Percentiles rank a stretch among this genome's conserved stretches.
phyloP scores from a whole-genome alignment of 1,140 invertebrate species.

The Spodoptera frugiperda region DNA sequence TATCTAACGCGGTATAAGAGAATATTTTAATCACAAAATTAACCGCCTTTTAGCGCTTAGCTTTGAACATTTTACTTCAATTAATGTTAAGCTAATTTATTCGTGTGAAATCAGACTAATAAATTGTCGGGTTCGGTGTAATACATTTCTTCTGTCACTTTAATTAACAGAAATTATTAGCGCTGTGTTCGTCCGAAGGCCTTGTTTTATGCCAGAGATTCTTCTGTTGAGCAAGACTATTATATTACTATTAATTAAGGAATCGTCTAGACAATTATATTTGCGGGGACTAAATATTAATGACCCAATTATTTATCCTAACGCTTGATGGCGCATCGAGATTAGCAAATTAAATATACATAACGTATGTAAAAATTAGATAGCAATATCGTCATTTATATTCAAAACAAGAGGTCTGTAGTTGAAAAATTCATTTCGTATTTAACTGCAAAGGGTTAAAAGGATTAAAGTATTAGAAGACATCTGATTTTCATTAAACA shows the following conservation, averaged over 20 bases:
- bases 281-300: no score
- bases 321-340: no score
- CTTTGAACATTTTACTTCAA: constrained; percentile 1
- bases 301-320: no score
- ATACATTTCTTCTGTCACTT: constrained; percentile 17
- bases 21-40: neutral
- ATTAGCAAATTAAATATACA: neutral
- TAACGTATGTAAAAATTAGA: neutral
- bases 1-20: neutral
- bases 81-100: constrained; percentile 19
- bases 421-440: neutral
- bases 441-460: constrained; percentile 20
- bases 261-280: no score
- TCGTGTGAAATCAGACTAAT: constrained; percentile 32
- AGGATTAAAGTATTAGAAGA: constrained; percentile 39
- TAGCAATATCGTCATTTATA: neutral
- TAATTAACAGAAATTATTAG: constrained; percentile 31
- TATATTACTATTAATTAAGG: no score
- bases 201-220: neutral
- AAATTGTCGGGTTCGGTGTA: constrained; percentile 15
- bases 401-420: neutral
- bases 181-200: no score
- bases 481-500: constrained; percentile 33
- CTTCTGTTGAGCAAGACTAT: neutral
- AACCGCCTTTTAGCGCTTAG: neutral